phyloP scores from a whole-genome alignment of 2,797 vertebrate genomes.

The Cephalopachus bancanus region DNA sequence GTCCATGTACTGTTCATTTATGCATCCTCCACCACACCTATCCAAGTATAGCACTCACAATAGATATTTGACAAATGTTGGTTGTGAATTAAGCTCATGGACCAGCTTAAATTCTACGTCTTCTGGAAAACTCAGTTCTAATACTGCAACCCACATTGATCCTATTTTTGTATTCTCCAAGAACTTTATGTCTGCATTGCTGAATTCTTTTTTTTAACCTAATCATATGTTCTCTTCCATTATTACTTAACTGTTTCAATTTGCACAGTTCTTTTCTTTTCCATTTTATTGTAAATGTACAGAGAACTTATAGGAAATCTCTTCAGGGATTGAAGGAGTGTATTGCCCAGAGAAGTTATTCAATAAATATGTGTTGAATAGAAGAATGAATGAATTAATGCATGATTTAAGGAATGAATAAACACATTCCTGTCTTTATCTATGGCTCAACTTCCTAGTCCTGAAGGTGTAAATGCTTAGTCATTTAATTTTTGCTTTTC shows the following conservation, averaged over 20 bases:
- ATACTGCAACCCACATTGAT: not conserved
- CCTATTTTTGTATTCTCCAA: conserved; percentile 34
- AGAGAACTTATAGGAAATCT: not conserved
- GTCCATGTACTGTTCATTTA: not conserved
- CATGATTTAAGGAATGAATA: not conserved
- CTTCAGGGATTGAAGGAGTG: not conserved
- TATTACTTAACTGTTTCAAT: not conserved
- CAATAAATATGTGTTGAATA: not conserved
- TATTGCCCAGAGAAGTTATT: not conserved
- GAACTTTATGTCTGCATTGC: not conserved
- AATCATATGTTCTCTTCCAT: not conserved
- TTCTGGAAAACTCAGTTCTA: not conserved
- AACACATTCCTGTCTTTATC: not conserved
- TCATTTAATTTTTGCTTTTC: not conserved
- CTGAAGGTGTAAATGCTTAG: not conserved
- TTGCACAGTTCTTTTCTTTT: not conserved
- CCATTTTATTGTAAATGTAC: not conserved
- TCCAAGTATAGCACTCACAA: not conserved
- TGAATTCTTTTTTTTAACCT: not conserved
- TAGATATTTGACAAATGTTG: not conserved
- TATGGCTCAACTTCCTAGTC: not conserved
- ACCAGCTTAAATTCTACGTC: not conserved
- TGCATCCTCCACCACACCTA: not conserved
- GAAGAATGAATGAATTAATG: not conserved
- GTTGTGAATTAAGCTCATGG: not conserved